Percentiles rank a stretch among this genome's conserved stretches.
These are phyloP conservation scores for Daphoenositta chrysoptera DNA, from an alignment of 2,113 vertebrate genomes.

Conservation along the genomic window DNA sequence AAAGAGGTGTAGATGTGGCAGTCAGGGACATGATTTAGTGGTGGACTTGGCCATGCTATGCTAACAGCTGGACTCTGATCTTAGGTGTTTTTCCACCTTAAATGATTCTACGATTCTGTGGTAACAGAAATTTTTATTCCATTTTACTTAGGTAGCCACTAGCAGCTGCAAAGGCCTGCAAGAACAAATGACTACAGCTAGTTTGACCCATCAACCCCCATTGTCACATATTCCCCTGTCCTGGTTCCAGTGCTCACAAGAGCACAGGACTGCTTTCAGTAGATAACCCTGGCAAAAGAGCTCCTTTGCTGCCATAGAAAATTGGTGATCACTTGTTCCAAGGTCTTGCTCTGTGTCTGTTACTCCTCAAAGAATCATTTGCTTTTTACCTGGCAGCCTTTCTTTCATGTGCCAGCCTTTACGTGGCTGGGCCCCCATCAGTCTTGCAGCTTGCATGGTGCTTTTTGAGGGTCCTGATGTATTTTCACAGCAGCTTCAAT, in stretches of 20 bases:
- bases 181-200: background rate
- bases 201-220: background rate
- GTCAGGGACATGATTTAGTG: background rate
- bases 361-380: background rate
- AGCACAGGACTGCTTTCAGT: background rate
- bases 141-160: background rate
- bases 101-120: background rate
- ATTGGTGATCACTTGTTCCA: accelerated
- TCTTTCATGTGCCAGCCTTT: background rate
- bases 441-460: background rate
- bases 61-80: accelerated
- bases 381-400: background rate
- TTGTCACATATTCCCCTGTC: background rate
- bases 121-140: background rate
- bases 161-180: background rate
- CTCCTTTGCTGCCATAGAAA: background rate
- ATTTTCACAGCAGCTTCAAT: background rate
- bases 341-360: background rate
- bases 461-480: background rate
- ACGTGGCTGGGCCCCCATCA: background rate
- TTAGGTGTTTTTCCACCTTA: background rate
- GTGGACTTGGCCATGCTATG: background rate
- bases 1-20: background rate
- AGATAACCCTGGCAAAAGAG: background rate
- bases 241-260: background rate